Evolutionary conservation across 2,113 vertebrate genomes (phyloP).

Genomic region (Psittacula cyanocephala): DNA sequence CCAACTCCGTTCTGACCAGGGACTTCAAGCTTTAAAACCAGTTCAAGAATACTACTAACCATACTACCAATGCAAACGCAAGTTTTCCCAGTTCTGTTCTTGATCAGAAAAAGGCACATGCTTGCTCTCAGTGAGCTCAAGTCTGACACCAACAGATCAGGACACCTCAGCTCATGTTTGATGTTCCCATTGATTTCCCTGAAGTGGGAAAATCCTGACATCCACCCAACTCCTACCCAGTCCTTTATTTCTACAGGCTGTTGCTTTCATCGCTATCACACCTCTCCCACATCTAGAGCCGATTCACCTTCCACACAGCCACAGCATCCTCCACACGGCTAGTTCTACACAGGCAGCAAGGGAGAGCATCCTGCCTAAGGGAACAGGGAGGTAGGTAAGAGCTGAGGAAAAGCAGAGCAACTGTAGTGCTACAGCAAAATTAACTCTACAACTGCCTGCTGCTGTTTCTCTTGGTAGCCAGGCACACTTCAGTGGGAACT

Average conservation of each 20-base stretch:
- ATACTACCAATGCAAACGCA: background rate
- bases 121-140: conserved; percentile 20
- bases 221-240: background rate
- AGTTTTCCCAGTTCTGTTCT: background rate
- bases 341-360: background rate
- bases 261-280: background rate
- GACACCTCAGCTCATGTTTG: background rate
- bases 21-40: background rate
- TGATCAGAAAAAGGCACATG: conserved; percentile 60
- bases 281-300: background rate
- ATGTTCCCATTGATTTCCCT: background rate
- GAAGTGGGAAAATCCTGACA: background rate
- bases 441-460: background rate
- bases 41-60: background rate
- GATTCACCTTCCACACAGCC: background rate
- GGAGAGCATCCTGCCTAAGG: background rate
- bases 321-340: background rate
- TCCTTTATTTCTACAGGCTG: background rate
- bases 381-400: conserved; percentile 31
- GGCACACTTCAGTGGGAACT: background rate
- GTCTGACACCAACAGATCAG: background rate
- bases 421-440: background rate
- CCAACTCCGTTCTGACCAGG: conserved; percentile 1
- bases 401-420: background rate
- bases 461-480: background rate